Base-by-base conservation (phyloP, 2,888 invertebrate species). In the Megaustenia siamemsis region DNA sequence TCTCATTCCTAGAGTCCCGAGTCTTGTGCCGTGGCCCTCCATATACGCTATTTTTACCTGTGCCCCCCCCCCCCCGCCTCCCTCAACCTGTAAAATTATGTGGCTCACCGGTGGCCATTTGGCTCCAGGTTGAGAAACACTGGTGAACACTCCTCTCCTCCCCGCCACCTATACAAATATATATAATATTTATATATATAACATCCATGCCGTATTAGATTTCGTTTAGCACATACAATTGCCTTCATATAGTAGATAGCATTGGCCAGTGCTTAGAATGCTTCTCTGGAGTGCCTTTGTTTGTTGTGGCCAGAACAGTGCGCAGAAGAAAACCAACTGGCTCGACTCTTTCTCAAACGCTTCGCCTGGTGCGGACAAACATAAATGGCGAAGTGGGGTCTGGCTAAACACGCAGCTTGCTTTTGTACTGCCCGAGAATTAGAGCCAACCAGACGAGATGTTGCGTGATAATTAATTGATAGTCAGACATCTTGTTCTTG, bases 341-440 rank as follows among this genome's bases (percentile, higher is more conserved):
- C 35, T 32, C 32, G 18, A n/a, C 63, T n/a, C 43, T 66, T 78
- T 18, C n/a, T 63, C 43, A 63, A 78, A 78, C 63, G n/a, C 40
- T 40, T n/a, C n/a, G 63, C 66, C 66, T 43, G 18, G 78, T 63
- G 32, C 63, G 28, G 66, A 66, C 78, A 78, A 78, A 78, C 78
- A 78, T 18, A 45, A 63, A 10, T 4, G 78, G 63, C 43, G 43
- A 40, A 24, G 43, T 66, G 63, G 28, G 60, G 63, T 78, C 38
- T 78, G 43, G 45, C 78, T 78, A 78, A 78, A 78, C 78, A 78
- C 43, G 18, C 18, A 43, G 15, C 28, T 66, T 63, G 45, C 76
- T 24, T 76, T n/a, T 45, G 1, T 35, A 1, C 56, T 56, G 24
- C 21, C 38, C 4, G 60, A 38, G 76, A 24, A 3, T 2, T 35